Evolutionary conservation across 2,797 vertebrate species (phyloP), one percentile per base, ranked within the genome.

Genomic region (Gorsachius magnificus): DNA sequence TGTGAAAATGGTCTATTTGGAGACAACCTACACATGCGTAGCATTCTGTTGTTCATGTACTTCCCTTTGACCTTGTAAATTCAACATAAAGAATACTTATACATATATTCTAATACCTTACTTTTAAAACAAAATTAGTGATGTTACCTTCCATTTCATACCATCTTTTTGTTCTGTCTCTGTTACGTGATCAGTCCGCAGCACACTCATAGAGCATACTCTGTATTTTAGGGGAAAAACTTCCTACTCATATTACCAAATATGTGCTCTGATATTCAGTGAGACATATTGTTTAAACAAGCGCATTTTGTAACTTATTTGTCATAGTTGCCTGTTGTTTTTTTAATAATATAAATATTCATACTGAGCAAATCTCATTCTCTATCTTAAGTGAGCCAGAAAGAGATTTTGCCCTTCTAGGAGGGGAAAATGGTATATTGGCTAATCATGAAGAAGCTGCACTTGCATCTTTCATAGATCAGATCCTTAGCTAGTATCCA

Each of bases 251-350:
- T 25, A n/a, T 46, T 80, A 87, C 60, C 86, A 85, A 84, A 80
- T 92, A 79, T 15, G 35, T 66, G 31, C 45, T 93, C 74, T 92
- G 54, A 51, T 94, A 82, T 12, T 93, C 77, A 58, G 3, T 36
- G 81, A 94, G 81, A 83, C 81, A 83, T 84, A 76, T 19, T 96
- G 60, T 94, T 92, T 85, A 85, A 95, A 74, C 25, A 82, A 80
- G 78, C 81, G 92, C 70, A 74, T 83, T 94, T 94, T 96, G 48
- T 82, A 90, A 89, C 56, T 84, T 92, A 92, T 65, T 93, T 85
- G 36, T 96, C 87, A 94, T 92, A 77, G 51, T 90, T 93, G 78
- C 63, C 33, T 89, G 43, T 68, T 83, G 28, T 24, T 77, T 88
- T 91, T 77, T 61, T 36, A 77, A 48, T 86, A 87, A 65, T 35